Conservation (phyloP, 2,113 vertebrate genomes). For the Aix galericulata region DNA sequence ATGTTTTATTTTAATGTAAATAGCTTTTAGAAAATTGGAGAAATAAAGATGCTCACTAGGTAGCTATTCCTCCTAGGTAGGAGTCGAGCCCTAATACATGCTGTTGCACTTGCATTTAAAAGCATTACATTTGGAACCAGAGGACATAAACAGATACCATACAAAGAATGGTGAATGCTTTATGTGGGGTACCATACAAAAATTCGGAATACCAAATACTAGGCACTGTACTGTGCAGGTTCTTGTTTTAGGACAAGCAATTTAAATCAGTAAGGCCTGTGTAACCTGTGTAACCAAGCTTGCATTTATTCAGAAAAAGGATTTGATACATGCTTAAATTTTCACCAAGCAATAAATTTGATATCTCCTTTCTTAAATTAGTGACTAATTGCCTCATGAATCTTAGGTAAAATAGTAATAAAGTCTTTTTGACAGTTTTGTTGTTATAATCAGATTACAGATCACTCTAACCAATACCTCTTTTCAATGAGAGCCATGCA, state of each 20-base stretch:
- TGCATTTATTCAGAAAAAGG: neutral
- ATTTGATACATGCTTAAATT: neutral
- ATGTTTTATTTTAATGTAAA: neutral
- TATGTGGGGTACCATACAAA: neutral
- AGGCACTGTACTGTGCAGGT: neutral
- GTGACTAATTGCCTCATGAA: neutral
- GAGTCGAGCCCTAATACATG: neutral
- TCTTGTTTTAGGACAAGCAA: neutral
- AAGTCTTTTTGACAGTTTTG: neutral
- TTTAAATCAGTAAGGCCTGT: neutral
- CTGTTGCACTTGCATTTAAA: neutral
- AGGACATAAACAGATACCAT: accelerated
- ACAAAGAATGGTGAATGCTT: neutral
- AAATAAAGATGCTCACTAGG: neutral
- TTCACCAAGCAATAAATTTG: neutral
- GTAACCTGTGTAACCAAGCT: neutral
- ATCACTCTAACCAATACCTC: neutral
- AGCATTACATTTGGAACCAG: neutral
- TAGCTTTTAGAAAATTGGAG: neutral
- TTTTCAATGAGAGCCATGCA: neutral
- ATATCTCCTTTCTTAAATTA: neutral
- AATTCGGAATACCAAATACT: neutral
- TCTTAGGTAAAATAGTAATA: neutral
- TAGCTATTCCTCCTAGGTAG: neutral
- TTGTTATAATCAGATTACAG: neutral